Base-by-base conservation (phyloP, 2,113 vertebrate genomes). In the Nycticorax nycticorax region DNA sequence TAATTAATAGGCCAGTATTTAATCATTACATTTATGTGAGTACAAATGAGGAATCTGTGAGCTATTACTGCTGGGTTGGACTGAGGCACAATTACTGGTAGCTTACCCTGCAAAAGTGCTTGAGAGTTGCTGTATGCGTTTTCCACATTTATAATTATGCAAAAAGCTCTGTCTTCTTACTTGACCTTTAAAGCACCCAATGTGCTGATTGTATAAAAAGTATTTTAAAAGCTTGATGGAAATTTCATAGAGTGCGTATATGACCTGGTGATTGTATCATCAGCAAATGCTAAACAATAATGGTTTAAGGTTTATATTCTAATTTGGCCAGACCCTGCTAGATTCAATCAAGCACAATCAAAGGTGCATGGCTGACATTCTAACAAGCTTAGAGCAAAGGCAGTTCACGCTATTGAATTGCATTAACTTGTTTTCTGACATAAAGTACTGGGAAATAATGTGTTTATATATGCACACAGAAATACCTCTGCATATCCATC, bases 1-100 rank as follows among this genome's bases (percentile, higher is more conserved):
- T 96, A 97, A 97, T 97, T 97, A 98, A 93, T 92, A 95, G 76
- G 50, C 52, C 74, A 89, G 53, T 94, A 83, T 96, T 97, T 97
- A 97, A 96, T 96, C 77, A 93, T 96, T 96, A 57, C 63, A 91
- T 92, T 97, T 97, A 69, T 90, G 64, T 89, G 87, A 97, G 88
- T 96, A 76, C 75, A 98, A 96, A 94, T 93, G 69, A 96, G 80
- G 82, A 92, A 95, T 84, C 64, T 77, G 77, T 92, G 93, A 96
- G 89, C 85, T 97, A 89, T 96, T 94, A 88, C 39, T 79, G 48
- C 47, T 93, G 71, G 81, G 80, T 75, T 96, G 72, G 72, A 53
- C 95, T 81, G 85, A 96, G 85, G 93, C 87, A 94, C 77, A 97
- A 96, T 96, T 97, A 95, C 86, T 79, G 37, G 68, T 81, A 95